Evolutionary conservation across 2,888 invertebrate species (phyloP).

Genomic region (Biston betularia): DNA sequence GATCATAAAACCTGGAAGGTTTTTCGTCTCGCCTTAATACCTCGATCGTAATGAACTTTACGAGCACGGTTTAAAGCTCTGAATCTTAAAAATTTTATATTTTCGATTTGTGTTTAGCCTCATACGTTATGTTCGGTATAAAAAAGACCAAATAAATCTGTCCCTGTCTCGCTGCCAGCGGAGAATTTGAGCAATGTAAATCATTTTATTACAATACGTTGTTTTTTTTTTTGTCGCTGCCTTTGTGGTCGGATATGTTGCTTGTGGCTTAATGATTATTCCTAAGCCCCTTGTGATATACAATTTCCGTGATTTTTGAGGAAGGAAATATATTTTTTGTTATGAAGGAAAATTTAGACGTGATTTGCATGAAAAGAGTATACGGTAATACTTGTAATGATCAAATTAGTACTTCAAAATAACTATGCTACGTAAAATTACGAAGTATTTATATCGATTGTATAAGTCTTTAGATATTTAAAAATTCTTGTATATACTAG

Average conservation of each 20-base stretch:
- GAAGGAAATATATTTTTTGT: constrained; percentile 29
- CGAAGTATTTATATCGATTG: too few species aligned
- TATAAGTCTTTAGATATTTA: too few species aligned
- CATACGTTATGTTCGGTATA: constrained; percentile 82
- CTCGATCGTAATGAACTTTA: constrained; percentile 64
- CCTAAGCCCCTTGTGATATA: constrained; percentile 41
- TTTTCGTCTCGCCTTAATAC: constrained; percentile 58
- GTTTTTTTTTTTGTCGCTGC: constrained; percentile 73
- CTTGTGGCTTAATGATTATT: constrained; percentile 64
- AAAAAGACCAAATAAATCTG: constrained; percentile 80
- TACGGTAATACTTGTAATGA: too few species aligned
- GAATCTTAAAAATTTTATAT: constrained; percentile 55
- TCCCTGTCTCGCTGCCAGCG: constrained; percentile 74
- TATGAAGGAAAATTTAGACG: constrained; percentile 3
- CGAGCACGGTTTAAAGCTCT: constrained; percentile 60
- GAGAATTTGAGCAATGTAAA: constrained; percentile 84
- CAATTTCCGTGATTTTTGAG: constrained; percentile 38
- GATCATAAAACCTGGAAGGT: constrained; percentile 70
- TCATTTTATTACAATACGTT: constrained; percentile 81
- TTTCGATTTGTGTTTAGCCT: constrained; percentile 74
- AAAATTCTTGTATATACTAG: too few species aligned
- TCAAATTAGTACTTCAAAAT: too few species aligned
- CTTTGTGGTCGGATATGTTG: constrained; percentile 71
- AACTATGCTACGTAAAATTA: too few species aligned
- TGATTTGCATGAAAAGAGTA: background rate